Conservation (phyloP, 2,888 invertebrate species). For the Ptilodon capucinus region DNA sequence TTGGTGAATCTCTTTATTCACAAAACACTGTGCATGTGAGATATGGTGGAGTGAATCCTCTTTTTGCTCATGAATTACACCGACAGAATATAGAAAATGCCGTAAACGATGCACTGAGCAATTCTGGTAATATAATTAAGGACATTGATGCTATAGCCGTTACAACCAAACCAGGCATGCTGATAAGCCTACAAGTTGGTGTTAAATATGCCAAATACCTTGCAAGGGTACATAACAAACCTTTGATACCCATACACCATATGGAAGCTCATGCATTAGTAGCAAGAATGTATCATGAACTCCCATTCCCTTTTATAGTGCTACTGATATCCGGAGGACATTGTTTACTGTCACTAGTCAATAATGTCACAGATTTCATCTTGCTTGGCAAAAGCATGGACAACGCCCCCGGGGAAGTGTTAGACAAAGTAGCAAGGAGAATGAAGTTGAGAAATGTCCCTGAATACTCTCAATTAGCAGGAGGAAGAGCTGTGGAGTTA, state of each 20-base stretch:
- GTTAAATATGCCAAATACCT: slow-evolving; percentile 91
- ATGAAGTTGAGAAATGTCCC: slow-evolving; percentile 91
- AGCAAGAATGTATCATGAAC: slow-evolving; percentile 86
- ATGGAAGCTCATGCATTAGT: slow-evolving; percentile 99
- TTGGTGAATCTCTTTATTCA: slow-evolving; percentile 91
- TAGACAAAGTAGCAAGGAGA: slow-evolving; percentile 95
- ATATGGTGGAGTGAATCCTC: slow-evolving; percentile 95
- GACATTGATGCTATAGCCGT: slow-evolving; percentile 94
- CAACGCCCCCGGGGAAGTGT: slow-evolving; percentile 95
- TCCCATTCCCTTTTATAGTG: slow-evolving; percentile 94
- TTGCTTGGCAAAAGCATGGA: slow-evolving; percentile 91
- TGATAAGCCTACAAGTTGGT: slow-evolving; percentile 90
- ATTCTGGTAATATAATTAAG: slow-evolving; percentile 81
- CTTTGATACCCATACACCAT: slow-evolving; percentile 97
- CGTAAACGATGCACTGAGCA: slow-evolving; percentile 85
- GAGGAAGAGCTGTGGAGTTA: slow-evolving; percentile 93
- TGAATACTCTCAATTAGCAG: slow-evolving; percentile 87
- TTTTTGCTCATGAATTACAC: slow-evolving; percentile 92
- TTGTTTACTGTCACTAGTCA: slow-evolving; percentile 89
- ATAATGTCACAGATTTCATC: slow-evolving; percentile 88
- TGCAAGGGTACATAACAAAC: slow-evolving; percentile 85
- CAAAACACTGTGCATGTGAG: slow-evolving; percentile 89
- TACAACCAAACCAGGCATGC: slow-evolving; percentile 95
- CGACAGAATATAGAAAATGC: slow-evolving; percentile 88
- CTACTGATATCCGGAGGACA: slow-evolving; percentile 97